Base-by-base conservation (phyloP, 2,888 invertebrate genomes). In the Macrostomum cliftonense region DNA sequence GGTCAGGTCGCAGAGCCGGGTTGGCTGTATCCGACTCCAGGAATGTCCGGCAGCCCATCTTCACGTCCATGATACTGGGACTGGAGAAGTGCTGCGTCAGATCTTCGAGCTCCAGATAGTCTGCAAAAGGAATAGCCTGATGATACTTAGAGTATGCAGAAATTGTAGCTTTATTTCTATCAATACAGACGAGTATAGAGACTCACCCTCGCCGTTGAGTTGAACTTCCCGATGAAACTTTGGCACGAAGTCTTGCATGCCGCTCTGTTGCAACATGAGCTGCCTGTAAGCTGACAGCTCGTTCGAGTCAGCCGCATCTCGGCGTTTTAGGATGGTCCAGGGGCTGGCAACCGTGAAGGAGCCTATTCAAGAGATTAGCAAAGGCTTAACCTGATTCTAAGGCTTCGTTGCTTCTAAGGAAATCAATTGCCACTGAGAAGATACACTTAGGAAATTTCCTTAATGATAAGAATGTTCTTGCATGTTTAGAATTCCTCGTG, bases 61-160 rank as follows among this genome's bases (percentile, higher is more conserved):
- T 95, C 53, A 95, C 82, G 70, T 95, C 95, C 80, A 95, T 91
- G 1, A 95, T 87, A 63, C 82, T 81, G 0, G 89, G 89, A 71
- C 91, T 83, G 62, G 76, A 76, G 71, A 91, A 93, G 50, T 84
- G 83, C 60, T 84, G 81, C 21, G 91, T 73, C 19, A 95, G 75
- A 70, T 95, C 89, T 73, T 93, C 88, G 54, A 95, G 78, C 71
- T 93, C 91, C 62, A 95, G 88, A 71, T 87, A 95, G 56, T 67
- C 74, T 74, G 52, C 28, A 7, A 28, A 7, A 7, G 28, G 28
- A 28, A 28, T 9, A 28, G n/a, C n/a, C n/a, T n/a, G n/a, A n/a
- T n/a, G n/a, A n/a, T n/a, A n/a, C n/a, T n/a, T n/a, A n/a, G n/a
- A n/a, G n/a, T n/a, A n/a, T n/a, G n/a, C n/a, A n/a, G n/a, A n/a